Evolutionary conservation across 2,888 invertebrate genomes (phyloP).

Genomic region (Cybosia mesomella): DNA sequence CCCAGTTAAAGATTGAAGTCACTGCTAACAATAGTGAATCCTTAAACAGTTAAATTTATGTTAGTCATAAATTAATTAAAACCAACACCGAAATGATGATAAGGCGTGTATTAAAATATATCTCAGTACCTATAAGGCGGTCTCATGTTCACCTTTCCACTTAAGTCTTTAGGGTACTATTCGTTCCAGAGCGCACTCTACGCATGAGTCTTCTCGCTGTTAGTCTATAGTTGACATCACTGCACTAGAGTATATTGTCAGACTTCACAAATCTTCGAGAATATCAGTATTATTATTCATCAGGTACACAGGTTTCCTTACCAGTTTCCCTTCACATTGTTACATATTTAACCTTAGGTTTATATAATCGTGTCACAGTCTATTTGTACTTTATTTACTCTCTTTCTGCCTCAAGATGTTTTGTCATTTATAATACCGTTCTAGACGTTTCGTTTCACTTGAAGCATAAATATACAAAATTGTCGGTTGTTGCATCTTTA

Average conservation of each 20-base stretch:
- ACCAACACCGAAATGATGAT: no score
- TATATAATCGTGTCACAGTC: not conserved
- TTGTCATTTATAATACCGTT: not conserved
- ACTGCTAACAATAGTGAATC: not conserved
- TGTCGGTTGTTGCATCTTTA: constrained; percentile 54
- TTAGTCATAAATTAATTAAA: no score
- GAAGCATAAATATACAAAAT: constrained; percentile 70
- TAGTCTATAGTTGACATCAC: not conserved
- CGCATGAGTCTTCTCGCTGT: not conserved
- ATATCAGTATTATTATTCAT: constrained; percentile 2
- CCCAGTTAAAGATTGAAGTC: not conserved
- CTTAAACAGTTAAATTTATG: no score
- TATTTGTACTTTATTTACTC: not conserved
- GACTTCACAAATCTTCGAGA: constrained; percentile 2
- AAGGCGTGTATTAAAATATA: no score
- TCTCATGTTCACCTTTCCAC: not conserved
- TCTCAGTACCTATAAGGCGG: not conserved
- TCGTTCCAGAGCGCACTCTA: not conserved
- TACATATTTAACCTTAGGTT: constrained; percentile 35
- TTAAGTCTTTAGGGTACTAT: not conserved
- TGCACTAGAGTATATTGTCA: not conserved
- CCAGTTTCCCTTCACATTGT: constrained; percentile 37
- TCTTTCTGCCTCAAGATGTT: not conserved
- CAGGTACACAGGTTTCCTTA: not conserved
- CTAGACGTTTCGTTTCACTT: constrained; percentile 42